Evolutionary conservation across 2,888 invertebrate genomes (phyloP).

Genomic region (Apotomis betuletana): DNA sequence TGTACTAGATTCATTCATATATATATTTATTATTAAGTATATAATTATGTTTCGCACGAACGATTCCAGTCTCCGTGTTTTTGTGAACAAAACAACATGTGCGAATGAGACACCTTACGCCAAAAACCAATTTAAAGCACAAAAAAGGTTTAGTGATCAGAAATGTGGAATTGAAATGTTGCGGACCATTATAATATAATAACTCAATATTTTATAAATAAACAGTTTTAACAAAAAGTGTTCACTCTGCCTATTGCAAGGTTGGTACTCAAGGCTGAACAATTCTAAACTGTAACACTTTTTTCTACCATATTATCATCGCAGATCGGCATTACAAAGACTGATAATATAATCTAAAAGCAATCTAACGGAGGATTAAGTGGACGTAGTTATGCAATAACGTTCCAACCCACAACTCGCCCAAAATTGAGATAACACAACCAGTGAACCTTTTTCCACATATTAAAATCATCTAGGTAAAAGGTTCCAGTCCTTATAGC

Average conservation of each 20-base stretch:
- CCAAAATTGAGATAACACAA: no score
- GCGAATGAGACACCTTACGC: constrained; percentile 24
- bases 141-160: constrained; percentile 25
- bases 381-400: no score
- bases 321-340: constrained; percentile 6
- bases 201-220: constrained; percentile 25
- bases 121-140: constrained; percentile 16
- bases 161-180: constrained; percentile 14
- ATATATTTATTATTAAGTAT: neutral
- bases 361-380: constrained; percentile 5
- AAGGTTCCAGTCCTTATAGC: no score
- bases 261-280: constrained; percentile 28
- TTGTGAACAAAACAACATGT: constrained; percentile 7
- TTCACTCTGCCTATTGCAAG: constrained; percentile 16
- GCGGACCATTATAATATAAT: constrained; percentile 19
- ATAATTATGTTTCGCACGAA: constrained; percentile 28
- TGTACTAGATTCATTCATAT: neutral
- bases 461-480: no score
- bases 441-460: no score
- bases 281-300: neutral
- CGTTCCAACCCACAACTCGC: no score
- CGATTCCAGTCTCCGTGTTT: neutral
- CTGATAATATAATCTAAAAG: constrained; percentile 29
- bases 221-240: constrained; percentile 25
- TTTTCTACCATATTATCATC: constrained; percentile 14